These are phyloP conservation scores for Trichechus manatus DNA, from an alignment of 2,113 vertebrate species.

Conservation along the genomic window DNA sequence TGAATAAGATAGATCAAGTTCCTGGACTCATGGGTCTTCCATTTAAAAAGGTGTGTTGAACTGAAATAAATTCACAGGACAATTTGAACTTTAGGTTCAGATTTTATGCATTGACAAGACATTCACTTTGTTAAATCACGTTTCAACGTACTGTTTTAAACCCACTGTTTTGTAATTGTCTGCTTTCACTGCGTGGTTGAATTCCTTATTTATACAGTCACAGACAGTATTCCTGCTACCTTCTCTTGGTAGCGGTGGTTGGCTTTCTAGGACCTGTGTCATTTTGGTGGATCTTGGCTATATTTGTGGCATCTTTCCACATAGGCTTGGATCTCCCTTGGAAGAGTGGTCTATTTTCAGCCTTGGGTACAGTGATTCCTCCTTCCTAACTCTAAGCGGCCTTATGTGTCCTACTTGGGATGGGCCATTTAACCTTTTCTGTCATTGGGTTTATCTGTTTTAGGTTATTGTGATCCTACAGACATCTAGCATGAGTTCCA, in stretches of 20 bases:
- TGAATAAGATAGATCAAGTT: not conserved
- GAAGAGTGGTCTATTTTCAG: slow-evolving; percentile 25
- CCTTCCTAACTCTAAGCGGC: not conserved
- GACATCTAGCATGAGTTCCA: not conserved
- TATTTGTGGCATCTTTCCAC: slow-evolving; percentile 7
- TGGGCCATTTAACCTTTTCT: not conserved
- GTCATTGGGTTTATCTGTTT: not conserved
- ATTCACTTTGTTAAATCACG: slow-evolving; percentile 11
- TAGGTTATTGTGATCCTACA: not conserved
- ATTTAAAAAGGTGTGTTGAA: not conserved
- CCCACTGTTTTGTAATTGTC: not conserved
- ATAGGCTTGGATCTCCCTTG: not conserved
- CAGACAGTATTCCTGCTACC: not conserved
- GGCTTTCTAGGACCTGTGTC: not conserved
- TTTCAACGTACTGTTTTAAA: not conserved
- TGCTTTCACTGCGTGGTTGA: not conserved
- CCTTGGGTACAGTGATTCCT: not conserved
- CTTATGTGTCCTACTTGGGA: not conserved
- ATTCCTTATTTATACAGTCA: not conserved
- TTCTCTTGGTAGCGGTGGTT: not conserved
- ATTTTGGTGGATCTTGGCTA: not conserved
- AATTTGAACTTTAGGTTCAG: not conserved
- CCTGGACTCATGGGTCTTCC: not conserved
- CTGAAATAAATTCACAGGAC: slow-evolving; percentile 30
- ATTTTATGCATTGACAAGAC: not conserved